Conservation (phyloP, 1,140 invertebrate genomes). For the Pomacea maculata region DNA sequence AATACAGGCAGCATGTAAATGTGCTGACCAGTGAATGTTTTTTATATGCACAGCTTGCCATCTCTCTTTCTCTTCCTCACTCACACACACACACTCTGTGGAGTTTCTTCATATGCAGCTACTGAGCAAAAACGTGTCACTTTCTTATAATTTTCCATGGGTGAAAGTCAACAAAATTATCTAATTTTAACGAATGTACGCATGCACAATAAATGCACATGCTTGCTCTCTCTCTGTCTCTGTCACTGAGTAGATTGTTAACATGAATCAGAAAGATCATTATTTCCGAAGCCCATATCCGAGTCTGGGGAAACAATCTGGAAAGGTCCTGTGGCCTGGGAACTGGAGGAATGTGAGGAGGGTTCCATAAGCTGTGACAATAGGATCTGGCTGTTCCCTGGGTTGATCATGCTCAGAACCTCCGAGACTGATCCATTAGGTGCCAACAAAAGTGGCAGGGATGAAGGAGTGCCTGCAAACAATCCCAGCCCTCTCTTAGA, state of each 20-base stretch:
- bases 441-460: not conserved
- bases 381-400: slow-evolving; percentile 24
- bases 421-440: slow-evolving; percentile 8
- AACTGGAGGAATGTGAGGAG: not conserved
- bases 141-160: not conserved
- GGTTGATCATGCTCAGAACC: slow-evolving; percentile 12
- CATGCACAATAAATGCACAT: not conserved
- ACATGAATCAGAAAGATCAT: slow-evolving; percentile 21
- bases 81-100: not conserved
- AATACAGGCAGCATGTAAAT: no score
- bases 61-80: slow-evolving; percentile 3
- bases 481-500: not conserved
- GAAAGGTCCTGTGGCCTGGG: slow-evolving; percentile 1
- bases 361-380: slow-evolving; percentile 25
- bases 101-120: not conserved
- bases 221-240: not conserved
- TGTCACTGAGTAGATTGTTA: not conserved
- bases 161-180: not conserved
- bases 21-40: not conserved
- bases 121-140: not conserved
- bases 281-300: slow-evolving; percentile 17
- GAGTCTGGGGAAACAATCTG: slow-evolving; percentile 21
- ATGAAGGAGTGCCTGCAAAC: slow-evolving; percentile 1
- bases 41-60: not conserved
- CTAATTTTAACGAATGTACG: not conserved